Conservation (phyloP, 2,113 vertebrate genomes). For the Uropsilus gracilis region DNA sequence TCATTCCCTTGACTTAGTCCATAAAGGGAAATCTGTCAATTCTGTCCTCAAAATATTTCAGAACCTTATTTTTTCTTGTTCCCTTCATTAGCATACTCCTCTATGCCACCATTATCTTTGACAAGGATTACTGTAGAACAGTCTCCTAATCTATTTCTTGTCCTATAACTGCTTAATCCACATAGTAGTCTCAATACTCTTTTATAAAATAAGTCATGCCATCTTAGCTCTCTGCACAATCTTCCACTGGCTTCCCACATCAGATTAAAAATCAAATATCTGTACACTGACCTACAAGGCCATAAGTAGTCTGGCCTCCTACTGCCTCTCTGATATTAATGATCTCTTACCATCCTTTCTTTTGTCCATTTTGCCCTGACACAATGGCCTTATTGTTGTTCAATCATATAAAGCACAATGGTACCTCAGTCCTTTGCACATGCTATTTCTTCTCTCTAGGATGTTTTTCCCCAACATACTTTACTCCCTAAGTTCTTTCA, state of each 20-base stretch:
- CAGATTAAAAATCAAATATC: neutral
- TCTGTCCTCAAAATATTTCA: constrained; percentile 41
- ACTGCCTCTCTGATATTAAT: neutral
- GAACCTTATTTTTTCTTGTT: neutral
- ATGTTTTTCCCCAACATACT: neutral
- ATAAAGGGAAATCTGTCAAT: constrained; percentile 8
- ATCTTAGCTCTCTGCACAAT: neutral
- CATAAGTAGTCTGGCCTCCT: neutral
- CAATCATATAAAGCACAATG: neutral
- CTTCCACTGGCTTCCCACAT: neutral
- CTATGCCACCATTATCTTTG: neutral
- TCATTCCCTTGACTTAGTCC: neutral
- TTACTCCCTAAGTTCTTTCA: neutral
- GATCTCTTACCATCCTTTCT: neutral
- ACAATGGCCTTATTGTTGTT: neutral
- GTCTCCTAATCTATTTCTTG: neutral
- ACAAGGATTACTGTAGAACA: neutral
- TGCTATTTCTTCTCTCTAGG: constrained; percentile 32
- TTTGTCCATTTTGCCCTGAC: neutral
- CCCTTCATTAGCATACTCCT: neutral
- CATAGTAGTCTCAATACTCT: neutral
- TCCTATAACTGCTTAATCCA: neutral
- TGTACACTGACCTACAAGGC: neutral
- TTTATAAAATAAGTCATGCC: constrained; percentile 29
- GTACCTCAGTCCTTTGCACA: neutral